Conservation (phyloP, 1,140 invertebrate species). For the Drosophila kikkawai region DNA sequence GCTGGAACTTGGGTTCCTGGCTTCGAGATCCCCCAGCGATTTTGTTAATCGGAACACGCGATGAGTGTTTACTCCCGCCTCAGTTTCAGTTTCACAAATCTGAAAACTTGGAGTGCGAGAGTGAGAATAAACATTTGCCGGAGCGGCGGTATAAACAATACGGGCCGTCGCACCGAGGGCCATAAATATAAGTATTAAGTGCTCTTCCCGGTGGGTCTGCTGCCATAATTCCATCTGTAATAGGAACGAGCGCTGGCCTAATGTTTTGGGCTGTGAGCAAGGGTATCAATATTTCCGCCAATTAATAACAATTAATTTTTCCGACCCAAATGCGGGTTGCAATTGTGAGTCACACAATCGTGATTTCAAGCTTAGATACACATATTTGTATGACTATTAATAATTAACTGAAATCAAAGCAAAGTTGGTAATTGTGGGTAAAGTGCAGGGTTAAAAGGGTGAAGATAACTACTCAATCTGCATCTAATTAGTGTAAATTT, state of each 20-base stretch:
- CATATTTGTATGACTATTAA: not conserved
- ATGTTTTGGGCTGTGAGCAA: slow-evolving; percentile 39
- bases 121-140: slow-evolving; percentile 54
- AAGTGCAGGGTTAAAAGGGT: not conserved
- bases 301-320: slow-evolving; percentile 34
- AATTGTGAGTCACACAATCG: slow-evolving; percentile 32
- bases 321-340: not conserved
- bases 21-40: slow-evolving; percentile 41
- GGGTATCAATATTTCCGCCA: slow-evolving; percentile 52
- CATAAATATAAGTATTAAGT: slow-evolving; percentile 49
- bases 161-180: slow-evolving; percentile 18
- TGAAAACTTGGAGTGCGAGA: slow-evolving; percentile 35
- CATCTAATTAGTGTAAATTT: not conserved
- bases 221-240: slow-evolving; percentile 38
- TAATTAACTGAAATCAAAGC: slow-evolving; percentile 5
- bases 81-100: slow-evolving; percentile 43
- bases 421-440: not conserved
- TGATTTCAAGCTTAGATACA: slow-evolving; percentile 15
- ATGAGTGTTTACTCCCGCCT: slow-evolving; percentile 58
- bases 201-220: slow-evolving; percentile 25
- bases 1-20: slow-evolving; percentile 23
- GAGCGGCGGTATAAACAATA: slow-evolving; percentile 46
- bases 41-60: slow-evolving; percentile 68
- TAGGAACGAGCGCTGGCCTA: slow-evolving; percentile 26
- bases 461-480: not conserved